Percentiles rank a stretch among this genome's conserved stretches.
These are phyloP conservation scores for Cyanistes caeruleus DNA, from an alignment of 2,113 vertebrate species.

Conservation along the genomic window DNA sequence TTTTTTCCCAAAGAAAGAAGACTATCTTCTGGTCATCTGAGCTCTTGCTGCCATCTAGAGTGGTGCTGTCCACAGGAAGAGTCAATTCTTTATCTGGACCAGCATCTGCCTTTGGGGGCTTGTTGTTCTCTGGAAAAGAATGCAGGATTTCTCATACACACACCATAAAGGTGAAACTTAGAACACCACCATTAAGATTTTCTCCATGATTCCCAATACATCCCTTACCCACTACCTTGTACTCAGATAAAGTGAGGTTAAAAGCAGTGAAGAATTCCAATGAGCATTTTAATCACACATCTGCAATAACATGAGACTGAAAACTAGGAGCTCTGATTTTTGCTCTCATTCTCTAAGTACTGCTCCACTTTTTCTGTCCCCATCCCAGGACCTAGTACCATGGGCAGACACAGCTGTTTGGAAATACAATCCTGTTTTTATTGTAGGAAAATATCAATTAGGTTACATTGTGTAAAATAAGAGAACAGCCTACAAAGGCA, in stretches of 20 bases:
- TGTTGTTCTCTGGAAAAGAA: conserved; percentile 90
- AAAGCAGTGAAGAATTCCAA: neutral
- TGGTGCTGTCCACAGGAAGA: conserved; percentile 92
- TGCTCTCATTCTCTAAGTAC: neutral
- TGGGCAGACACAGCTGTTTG: neutral
- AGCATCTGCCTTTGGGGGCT: conserved; percentile 90
- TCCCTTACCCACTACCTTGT: neutral
- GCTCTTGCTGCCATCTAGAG: conserved; percentile 93
- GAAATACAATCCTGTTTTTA: neutral
- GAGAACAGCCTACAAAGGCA: neutral
- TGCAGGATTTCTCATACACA: neutral
- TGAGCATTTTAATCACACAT: neutral
- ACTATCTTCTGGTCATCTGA: conserved; percentile 92
- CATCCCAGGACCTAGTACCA: neutral
- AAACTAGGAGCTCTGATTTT: neutral
- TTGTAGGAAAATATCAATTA: neutral
- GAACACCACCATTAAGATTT: neutral
- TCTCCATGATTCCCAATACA: neutral
- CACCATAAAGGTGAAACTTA: neutral
- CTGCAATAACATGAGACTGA: neutral
- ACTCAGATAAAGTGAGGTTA: neutral
- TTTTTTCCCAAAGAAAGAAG: conserved; percentile 91
- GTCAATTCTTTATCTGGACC: conserved; percentile 97
- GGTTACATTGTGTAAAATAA: neutral
- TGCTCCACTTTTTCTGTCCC: neutral